phyloP scores from a whole-genome alignment of 1,140 invertebrate species.

The Gyrodactylus salaris region DNA sequence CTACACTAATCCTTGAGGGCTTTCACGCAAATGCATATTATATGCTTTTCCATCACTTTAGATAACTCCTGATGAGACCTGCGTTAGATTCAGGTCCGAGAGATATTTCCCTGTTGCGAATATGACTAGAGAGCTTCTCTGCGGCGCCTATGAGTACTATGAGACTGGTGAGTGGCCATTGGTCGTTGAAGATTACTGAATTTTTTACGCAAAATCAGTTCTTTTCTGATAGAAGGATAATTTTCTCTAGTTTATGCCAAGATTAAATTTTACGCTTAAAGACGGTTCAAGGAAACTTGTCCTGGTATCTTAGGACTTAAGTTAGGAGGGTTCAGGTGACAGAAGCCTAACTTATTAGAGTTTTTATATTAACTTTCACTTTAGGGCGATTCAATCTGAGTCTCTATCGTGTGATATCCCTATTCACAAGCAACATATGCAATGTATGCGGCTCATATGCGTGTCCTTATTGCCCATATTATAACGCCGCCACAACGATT shows the following conservation, averaged over 20 bases:
- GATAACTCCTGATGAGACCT: conserved; percentile 33
- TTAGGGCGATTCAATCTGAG: conserved; percentile 65
- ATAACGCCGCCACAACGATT: conserved; percentile 14
- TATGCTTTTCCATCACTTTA: background rate
- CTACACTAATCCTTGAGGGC: conserved; percentile 10
- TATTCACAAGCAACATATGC: conserved; percentile 63
- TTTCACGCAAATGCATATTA: too few species aligned
- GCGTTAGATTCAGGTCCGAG: conserved; percentile 59
- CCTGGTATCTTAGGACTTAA: conserved; percentile 6
- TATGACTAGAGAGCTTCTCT: conserved; percentile 55
- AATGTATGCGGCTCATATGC: conserved; percentile 90
- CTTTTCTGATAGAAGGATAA: background rate
- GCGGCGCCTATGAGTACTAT: conserved; percentile 74
- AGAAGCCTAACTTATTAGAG: background rate
- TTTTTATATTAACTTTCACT: conserved; percentile 9
- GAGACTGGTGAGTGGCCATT: conserved; percentile 37
- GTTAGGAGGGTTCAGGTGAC: background rate
- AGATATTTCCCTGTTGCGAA: conserved; percentile 80
- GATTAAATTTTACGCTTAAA: background rate
- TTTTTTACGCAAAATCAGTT: background rate
- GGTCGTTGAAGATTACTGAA: background rate
- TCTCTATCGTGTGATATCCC: conserved; percentile 51
- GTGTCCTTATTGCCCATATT: conserved; percentile 56
- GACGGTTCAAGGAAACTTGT: background rate
- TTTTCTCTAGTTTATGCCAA: too few species aligned